Percentiles rank a stretch among this genome's conserved stretches.
Conservation (phyloP, 1,140 invertebrate species). For the Diuraphis noxia region DNA sequence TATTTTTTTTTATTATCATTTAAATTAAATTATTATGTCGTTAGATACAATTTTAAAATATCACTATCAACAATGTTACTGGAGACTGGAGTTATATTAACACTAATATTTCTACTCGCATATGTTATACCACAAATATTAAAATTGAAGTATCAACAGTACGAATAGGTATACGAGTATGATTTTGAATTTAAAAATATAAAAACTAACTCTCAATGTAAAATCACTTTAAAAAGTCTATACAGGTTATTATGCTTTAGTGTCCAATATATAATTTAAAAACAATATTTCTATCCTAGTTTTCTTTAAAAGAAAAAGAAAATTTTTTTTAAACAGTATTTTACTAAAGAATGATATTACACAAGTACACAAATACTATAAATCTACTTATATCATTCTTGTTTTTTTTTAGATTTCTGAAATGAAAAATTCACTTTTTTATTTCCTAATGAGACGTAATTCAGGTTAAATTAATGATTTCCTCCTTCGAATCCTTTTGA, state of each 20-base stretch:
- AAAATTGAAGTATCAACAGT: no score
- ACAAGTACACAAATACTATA: not conserved
- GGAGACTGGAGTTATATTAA: no score
- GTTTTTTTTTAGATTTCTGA: not conserved
- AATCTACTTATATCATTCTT: not conserved
- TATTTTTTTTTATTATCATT: no score
- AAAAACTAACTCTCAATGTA: no score
- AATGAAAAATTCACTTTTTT: not conserved
- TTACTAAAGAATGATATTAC: not conserved
- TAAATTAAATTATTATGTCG: no score
- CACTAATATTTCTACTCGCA: no score
- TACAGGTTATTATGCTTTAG: not conserved
- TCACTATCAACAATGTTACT: no score
- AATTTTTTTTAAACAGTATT: not conserved
- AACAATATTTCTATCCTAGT: not conserved
- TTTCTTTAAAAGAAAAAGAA: not conserved
- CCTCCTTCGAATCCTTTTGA: not conserved
- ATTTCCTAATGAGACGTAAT: not conserved
- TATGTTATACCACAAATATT: no score
- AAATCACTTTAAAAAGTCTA: not conserved
- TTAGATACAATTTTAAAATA: no score
- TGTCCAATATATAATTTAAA: not conserved
- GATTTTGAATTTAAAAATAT: no score
- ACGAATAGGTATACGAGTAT: no score
- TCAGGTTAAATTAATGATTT: not conserved